These are phyloP conservation scores for Equus quagga DNA, from an alignment of 2,113 vertebrate species.

Conservation along the genomic window DNA sequence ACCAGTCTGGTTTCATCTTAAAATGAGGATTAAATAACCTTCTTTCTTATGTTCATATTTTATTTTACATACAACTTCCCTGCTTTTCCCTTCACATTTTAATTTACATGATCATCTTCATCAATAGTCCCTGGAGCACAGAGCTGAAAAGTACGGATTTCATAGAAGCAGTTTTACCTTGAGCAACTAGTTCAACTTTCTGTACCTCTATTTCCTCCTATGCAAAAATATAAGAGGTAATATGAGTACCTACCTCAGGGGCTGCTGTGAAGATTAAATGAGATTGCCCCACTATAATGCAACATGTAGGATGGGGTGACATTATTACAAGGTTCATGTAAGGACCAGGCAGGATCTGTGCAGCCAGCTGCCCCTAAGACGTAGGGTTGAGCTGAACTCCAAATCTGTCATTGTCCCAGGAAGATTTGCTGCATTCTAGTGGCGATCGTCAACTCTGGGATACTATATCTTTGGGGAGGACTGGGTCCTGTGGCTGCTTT, in stretches of 20 bases:
- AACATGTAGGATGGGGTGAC: rapidly evolving
- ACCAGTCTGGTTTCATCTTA: not conserved
- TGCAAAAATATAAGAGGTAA: not conserved
- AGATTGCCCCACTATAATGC: rapidly evolving
- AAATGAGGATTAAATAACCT: not conserved
- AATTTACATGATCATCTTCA: not conserved
- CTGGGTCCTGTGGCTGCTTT: not conserved
- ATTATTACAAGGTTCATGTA: not conserved
- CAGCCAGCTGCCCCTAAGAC: rapidly evolving
- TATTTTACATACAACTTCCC: not conserved
- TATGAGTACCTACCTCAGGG: not conserved
- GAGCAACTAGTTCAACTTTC: not conserved
- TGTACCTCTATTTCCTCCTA: not conserved
- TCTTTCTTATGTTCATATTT: not conserved
- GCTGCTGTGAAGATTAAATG: not conserved
- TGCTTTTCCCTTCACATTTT: not conserved
- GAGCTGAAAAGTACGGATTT: not conserved
- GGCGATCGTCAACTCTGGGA: not conserved
- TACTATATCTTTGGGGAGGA: too few species aligned
- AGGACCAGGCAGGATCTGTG: not conserved
- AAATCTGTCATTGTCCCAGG: not conserved
- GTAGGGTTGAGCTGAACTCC: too few species aligned
- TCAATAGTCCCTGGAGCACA: not conserved
- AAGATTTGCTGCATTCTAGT: not conserved
- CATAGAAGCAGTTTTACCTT: not conserved